These are phyloP conservation scores for Catostomus latipinnis DNA, from an alignment of 2,797 vertebrate species.

Conservation along the genomic window DNA sequence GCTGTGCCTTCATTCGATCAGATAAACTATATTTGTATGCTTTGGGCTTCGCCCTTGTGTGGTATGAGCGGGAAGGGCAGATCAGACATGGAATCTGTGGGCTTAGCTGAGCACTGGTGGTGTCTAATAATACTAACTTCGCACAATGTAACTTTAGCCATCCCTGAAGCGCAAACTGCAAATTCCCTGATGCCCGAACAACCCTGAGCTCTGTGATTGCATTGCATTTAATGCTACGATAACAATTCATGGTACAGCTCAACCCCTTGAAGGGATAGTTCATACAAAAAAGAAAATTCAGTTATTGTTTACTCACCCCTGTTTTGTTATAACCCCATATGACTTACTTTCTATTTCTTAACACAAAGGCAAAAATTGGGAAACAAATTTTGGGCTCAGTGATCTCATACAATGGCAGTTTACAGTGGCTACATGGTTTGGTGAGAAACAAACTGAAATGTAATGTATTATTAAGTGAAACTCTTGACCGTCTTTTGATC, in stretches of 20 bases:
- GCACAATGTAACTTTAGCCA: conserved; percentile 43
- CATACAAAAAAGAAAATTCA: too few relatives aligned
- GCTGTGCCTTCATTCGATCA: conserved; percentile 66
- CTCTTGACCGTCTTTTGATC: too few relatives aligned
- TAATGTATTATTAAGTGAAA: too few relatives aligned
- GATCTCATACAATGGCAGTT: too few relatives aligned
- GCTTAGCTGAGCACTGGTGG: conserved; percentile 41
- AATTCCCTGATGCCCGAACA: conserved; percentile 26
- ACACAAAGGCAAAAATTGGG: too few relatives aligned
- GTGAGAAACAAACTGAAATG: too few relatives aligned
- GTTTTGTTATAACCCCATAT: too few relatives aligned
- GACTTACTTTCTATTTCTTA: too few relatives aligned
- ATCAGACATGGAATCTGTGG: conserved; percentile 53
- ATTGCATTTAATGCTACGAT: not conserved
- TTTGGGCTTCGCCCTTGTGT: conserved; percentile 59
- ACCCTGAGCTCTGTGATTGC: conserved; percentile 24
- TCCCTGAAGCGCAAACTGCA: conserved; percentile 38
- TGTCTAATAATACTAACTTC: conserved; percentile 52
- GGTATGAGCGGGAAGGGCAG: conserved; percentile 51
- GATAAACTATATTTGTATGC: conserved; percentile 59
- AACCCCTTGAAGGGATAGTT: not conserved
- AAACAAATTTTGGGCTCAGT: too few relatives aligned
- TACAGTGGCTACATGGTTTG: too few relatives aligned
- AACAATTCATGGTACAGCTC: not conserved
- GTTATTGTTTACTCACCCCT: too few relatives aligned